Conservation (phyloP, 1,140 invertebrate species). For the Bombus huntii region DNA sequence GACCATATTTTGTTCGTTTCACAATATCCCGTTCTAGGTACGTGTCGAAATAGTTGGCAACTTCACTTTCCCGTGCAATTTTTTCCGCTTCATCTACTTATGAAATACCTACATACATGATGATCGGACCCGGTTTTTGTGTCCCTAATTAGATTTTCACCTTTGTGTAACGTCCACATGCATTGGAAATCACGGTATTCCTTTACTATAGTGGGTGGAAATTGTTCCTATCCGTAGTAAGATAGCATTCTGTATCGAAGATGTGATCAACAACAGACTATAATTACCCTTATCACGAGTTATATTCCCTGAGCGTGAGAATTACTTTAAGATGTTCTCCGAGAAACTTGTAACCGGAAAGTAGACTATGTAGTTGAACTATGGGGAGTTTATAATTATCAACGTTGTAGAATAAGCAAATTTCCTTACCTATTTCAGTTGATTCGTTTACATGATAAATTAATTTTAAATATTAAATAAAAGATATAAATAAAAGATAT, state of each 20-base stretch:
- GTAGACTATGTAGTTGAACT: not conserved
- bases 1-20: slow-evolving; percentile 3
- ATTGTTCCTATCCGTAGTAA: slow-evolving; percentile 10
- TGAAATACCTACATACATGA: not conserved
- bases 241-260: slow-evolving; percentile 42
- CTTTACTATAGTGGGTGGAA: slow-evolving; percentile 5
- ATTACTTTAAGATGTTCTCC: not conserved
- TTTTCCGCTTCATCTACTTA: slow-evolving; percentile 5
- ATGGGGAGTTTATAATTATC: not conserved
- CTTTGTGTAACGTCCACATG: not conserved
- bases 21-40: not conserved
- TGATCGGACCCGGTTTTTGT: slow-evolving; percentile 3
- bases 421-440: too few species aligned
- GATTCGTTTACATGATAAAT: too few species aligned
- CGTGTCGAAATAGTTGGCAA: slow-evolving; percentile 5
- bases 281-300: slow-evolving; percentile 55
- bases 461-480: too few species aligned
- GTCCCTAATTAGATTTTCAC: not conserved
- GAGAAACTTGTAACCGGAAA: slow-evolving; percentile 10
- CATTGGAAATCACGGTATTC: not conserved
- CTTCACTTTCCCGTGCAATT: not conserved
- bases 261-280: slow-evolving; percentile 52
- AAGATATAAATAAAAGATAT: too few species aligned
- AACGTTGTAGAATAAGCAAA: too few species aligned
- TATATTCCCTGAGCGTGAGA: slow-evolving; percentile 21